A percentile compares a stretch with the other conserved stretches of the same genome.
phyloP scores from a whole-genome alignment of 1,140 invertebrate species.

The Monomorium pharaonis region DNA sequence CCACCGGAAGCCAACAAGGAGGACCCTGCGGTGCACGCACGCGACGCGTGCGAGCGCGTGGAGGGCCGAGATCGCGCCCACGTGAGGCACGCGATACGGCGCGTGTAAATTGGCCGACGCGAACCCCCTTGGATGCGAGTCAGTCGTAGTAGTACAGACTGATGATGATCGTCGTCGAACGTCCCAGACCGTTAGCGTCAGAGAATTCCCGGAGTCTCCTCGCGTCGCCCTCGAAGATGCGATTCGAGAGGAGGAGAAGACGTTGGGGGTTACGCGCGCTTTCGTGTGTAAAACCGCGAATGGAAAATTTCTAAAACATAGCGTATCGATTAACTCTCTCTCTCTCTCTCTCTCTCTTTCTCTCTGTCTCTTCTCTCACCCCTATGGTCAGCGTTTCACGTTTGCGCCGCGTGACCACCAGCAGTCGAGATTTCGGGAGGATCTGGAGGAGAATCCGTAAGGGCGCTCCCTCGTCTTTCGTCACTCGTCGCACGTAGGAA shows the following conservation, averaged over 20 bases:
- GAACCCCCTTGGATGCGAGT: no score
- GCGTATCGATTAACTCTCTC: constrained; percentile 16
- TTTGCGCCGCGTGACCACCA: constrained; percentile 9
- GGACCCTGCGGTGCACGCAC: neutral
- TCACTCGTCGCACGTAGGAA: neutral
- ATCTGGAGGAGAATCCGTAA: neutral
- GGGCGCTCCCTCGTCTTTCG: neutral
- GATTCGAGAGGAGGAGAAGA: neutral
- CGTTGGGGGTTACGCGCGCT: neutral
- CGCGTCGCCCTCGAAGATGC: no score
- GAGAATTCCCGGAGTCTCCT: no score
- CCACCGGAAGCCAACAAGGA: neutral
- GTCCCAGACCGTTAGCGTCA: neutral
- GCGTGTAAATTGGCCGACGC: neutral
- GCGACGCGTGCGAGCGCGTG: constrained; percentile 2
- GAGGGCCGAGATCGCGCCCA: constrained; percentile 7
- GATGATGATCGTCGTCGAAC: neutral
- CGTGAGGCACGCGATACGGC: constrained; percentile 33
- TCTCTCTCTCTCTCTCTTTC: constrained; percentile 8
- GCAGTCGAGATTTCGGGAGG: constrained; percentile 10
- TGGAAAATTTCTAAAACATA: constrained; percentile 23
- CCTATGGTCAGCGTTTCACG: neutral
- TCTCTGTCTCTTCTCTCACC: neutral
- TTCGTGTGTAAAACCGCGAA: neutral
- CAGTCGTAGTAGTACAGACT: no score